Evolutionary conservation across 2,113 vertebrate genomes (phyloP).

Genomic region (Tapirus terrestris): DNA sequence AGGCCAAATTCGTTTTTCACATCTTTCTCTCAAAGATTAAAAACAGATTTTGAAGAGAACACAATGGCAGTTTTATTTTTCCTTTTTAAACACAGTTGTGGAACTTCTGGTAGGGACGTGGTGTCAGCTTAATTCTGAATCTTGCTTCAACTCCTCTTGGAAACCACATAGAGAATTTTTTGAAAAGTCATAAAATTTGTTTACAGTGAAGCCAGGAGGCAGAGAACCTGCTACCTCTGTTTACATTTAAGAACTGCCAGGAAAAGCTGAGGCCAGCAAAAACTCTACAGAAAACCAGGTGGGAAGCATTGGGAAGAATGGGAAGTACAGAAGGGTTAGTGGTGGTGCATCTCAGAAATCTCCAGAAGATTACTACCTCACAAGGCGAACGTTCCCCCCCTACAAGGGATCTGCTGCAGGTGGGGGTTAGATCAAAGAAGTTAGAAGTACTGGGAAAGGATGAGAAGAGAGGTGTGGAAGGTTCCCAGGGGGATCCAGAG

Average conservation of each 20-base stretch:
- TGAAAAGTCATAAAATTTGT: not conserved
- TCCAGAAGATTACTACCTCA: not conserved
- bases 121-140: not conserved
- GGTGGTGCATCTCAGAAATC: not conserved
- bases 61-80: not conserved
- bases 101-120: not conserved
- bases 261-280: not conserved
- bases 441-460: not conserved
- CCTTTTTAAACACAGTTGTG: not conserved
- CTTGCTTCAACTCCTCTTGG: not conserved
- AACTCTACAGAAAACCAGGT: not conserved
- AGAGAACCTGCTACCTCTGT: not conserved
- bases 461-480: not conserved
- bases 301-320: not conserved
- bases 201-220: not conserved
- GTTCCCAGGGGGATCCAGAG: too few relatives aligned
- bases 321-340: not conserved
- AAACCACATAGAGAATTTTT: not conserved
- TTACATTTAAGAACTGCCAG: not conserved
- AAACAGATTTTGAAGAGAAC: constrained; percentile 22
- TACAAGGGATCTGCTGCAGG: not conserved
- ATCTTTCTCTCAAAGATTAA: not conserved
- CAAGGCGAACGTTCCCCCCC: too few relatives aligned
- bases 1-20: not conserved
- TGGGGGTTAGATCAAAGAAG: not conserved